Evolutionary conservation across 2,113 vertebrate species (phyloP).

Genomic region (Phaetusa simplex): DNA sequence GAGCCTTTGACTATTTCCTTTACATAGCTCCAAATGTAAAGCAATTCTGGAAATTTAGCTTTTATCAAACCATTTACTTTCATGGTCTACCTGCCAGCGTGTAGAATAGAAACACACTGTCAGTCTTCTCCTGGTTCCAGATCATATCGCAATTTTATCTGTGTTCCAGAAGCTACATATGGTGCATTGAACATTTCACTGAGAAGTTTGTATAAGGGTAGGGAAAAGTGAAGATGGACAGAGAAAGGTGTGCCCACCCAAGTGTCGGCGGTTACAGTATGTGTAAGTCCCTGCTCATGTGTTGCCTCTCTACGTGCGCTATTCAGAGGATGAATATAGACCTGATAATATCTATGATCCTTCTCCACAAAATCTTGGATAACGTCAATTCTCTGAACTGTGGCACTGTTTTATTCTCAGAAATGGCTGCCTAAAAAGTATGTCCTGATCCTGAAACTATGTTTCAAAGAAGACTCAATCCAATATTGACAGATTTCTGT

Average conservation of each 20-base stretch:
- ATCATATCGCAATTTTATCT: not conserved
- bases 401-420: not conserved
- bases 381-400: not conserved
- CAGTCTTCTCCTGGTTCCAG: not conserved
- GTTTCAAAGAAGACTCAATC: not conserved
- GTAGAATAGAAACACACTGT: not conserved
- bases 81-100: not conserved
- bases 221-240: not conserved
- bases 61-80: not conserved
- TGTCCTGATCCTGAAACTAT: not conserved
- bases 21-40: not conserved
- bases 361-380: not conserved
- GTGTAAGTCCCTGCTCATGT: not conserved
- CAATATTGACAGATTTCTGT: not conserved
- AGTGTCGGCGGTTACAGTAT: accelerated
- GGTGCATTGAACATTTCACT: not conserved
- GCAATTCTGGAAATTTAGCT: not conserved
- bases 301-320: not conserved
- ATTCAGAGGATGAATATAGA: not conserved
- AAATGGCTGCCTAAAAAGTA: not conserved
- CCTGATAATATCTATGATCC: not conserved
- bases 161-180: not conserved
- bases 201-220: not conserved
- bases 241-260: not conserved
- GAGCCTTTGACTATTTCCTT: not conserved